Conservation (phyloP, 2,888 invertebrate species). For the Lapara coniferarum region DNA sequence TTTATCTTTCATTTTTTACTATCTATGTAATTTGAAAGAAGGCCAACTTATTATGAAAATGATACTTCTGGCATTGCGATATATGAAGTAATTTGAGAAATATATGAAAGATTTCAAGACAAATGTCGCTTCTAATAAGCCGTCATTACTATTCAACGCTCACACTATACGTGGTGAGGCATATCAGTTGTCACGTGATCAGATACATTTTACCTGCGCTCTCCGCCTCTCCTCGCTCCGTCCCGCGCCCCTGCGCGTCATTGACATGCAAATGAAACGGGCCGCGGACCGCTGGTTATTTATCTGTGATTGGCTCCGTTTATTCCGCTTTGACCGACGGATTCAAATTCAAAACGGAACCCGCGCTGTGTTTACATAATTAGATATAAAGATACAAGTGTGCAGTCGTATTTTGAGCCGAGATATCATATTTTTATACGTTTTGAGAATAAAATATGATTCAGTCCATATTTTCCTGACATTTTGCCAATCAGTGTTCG, state of each 20-base stretch:
- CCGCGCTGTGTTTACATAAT: slow-evolving; percentile 63
- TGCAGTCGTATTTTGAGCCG: slow-evolving; percentile 21
- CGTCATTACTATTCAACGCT: slow-evolving; percentile 12
- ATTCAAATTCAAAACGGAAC: slow-evolving; percentile 71
- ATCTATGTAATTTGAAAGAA: not conserved
- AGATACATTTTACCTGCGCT: slow-evolving; percentile 58
- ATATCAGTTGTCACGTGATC: slow-evolving; percentile 62
- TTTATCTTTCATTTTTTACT: not conserved
- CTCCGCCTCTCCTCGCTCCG: slow-evolving; percentile 35
- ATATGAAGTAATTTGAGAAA: not conserved
- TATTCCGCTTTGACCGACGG: slow-evolving; percentile 78
- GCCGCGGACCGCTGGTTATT: slow-evolving; percentile 76
- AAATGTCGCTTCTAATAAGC: slow-evolving; percentile 1
- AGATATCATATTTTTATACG: slow-evolving; percentile 19
- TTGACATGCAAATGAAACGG: slow-evolving; percentile 80
- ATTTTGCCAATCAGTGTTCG: slow-evolving; percentile 1
- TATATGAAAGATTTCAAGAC: not conserved
- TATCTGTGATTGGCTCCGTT: slow-evolving; percentile 81
- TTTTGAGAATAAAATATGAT: slow-evolving; percentile 21
- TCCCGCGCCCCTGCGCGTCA: slow-evolving; percentile 51
- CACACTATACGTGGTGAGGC: slow-evolving; percentile 27
- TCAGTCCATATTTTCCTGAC: slow-evolving; percentile 15
- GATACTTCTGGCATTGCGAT: not conserved
- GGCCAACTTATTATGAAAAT: not conserved
- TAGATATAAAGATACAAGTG: slow-evolving; percentile 55